Percentiles rank a stretch among this genome's conserved stretches.
Evolutionary conservation across 1,140 invertebrate species (phyloP).

Genomic region (Drosophila burlai): DNA sequence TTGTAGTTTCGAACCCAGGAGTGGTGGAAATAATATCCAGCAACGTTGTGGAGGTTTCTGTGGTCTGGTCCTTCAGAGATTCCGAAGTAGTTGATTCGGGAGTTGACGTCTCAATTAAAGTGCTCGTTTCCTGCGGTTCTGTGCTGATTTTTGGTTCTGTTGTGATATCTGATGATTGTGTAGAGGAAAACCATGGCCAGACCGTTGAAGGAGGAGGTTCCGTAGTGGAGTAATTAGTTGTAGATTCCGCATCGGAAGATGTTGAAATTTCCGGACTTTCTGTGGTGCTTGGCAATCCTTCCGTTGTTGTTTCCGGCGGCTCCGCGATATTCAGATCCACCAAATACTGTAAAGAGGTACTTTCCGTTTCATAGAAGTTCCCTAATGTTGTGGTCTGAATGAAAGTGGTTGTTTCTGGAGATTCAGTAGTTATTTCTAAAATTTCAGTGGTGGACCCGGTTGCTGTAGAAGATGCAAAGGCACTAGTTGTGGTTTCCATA

Average conservation of each 20-base stretch:
- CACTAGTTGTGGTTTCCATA: background rate
- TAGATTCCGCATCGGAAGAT: no score
- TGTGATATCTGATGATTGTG: conserved; percentile 1
- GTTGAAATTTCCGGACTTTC: background rate
- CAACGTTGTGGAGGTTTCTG: conserved; percentile 25
- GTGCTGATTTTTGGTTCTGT: conserved; percentile 1
- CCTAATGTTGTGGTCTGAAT: background rate
- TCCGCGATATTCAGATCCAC: background rate
- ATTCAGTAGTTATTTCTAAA: background rate
- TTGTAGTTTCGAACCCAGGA: conserved; percentile 32
- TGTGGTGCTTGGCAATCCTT: background rate
- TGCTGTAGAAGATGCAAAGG: background rate
- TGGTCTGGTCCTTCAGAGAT: background rate
- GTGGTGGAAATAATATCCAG: conserved; percentile 55
- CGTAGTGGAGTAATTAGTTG: background rate
- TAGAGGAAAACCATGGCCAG: conserved; percentile 8
- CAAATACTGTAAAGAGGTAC: background rate
- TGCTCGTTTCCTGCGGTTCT: background rate
- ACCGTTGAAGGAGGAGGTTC: conserved; percentile 4
- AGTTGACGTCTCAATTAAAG: background rate
- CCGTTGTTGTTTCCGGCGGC: background rate
- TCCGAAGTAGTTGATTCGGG: conserved; percentile 1
- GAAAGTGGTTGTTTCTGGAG: background rate
- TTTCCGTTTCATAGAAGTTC: background rate
- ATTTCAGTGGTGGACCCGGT: background rate